These are phyloP conservation scores for Eupithecia inturbata DNA, from an alignment of 2,888 invertebrate genomes.

Conservation along the genomic window DNA sequence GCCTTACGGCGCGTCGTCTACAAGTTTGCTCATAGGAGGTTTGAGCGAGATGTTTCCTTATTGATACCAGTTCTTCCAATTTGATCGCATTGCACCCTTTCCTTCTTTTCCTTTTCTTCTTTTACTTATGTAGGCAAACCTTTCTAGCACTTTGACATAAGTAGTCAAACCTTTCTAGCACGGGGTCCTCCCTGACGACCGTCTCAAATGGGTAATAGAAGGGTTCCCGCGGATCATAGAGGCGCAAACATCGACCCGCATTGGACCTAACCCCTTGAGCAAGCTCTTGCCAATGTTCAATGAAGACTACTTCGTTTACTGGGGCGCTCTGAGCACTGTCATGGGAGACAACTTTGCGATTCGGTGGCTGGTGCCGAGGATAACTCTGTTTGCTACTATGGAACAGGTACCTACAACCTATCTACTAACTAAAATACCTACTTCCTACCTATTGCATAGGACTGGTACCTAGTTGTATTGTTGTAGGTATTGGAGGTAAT, in stretches of 20 bases:
- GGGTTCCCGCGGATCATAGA: conserved; percentile 78
- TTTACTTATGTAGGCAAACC: not conserved
- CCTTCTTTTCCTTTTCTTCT: too few relatives aligned
- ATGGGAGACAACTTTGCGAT: conserved; percentile 72
- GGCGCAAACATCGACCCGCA: conserved; percentile 76
- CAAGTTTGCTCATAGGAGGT: too few relatives aligned
- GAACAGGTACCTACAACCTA: conserved; percentile 80
- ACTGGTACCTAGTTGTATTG: not conserved
- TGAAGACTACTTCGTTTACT: conserved; percentile 86
- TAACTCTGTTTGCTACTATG: conserved; percentile 81
- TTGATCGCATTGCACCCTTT: too few relatives aligned
- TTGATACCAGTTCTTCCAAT: too few relatives aligned
- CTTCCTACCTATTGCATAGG: not conserved
- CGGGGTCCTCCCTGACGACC: conserved; percentile 75
- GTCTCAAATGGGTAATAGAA: conserved; percentile 70
- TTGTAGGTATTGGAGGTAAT: too few relatives aligned
- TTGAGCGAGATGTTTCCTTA: too few relatives aligned
- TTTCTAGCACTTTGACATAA: not conserved
- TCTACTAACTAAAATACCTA: too few relatives aligned
- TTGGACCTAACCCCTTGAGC: conserved; percentile 80
- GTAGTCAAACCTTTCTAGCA: conserved; percentile 60
- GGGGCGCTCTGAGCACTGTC: conserved; percentile 81
- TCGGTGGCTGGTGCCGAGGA: conserved; percentile 86
- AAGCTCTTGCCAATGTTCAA: conserved; percentile 82
- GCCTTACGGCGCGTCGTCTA: too few relatives aligned